Base-by-base conservation (phyloP, 2,797 vertebrate genomes). In the Melanotaenia parkinsoni region DNA sequence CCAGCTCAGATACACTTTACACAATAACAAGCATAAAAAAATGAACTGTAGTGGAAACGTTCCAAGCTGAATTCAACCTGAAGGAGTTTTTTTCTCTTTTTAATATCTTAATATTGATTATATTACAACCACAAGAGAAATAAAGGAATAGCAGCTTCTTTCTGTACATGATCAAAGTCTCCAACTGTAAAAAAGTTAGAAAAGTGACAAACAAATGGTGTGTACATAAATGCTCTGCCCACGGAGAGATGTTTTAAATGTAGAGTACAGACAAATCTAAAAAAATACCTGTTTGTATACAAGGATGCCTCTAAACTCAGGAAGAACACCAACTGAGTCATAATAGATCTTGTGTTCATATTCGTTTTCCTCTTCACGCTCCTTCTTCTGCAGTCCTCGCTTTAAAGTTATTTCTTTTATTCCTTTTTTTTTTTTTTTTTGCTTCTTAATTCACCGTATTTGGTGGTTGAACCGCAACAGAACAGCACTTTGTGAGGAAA, bases 101-200 rank as follows among this genome's bases (percentile, higher is more conserved):
- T 80, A 87, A 91, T 85, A 92, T 85, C 88, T 86, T 85, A 66
- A 91, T 96, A 96, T 96, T 94, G 90, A 95, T 95, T 96, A 97
- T 96, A 96, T 95, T 96, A 96, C 96, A 97, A 97, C 96, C 96
- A 98, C 96, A 95, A 96, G 96, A 97, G 89, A 96, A 95, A 96
- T 95, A 94, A 30, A 95, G 94, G 96, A 97, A 96, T 97, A 99
- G 97, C 97, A 99, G 96, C 97, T 97, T 96, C 94, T 96, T 96
- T 96, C 96, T 98, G 96, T 97, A 98, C 96, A 98, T 66, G 95
- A 97, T 96, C 95, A 97, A 95, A 93, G 96, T 96, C 95, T 96
- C 79, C 95, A 96, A 98, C 96, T 81, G 93, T 98, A 98, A 93
- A 97, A 99, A 98, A 97, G 95, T 95, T 98, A 97, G 94, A 97